Conservation (phyloP, 1,140 invertebrate species). For the Drosophila virilis region DNA sequence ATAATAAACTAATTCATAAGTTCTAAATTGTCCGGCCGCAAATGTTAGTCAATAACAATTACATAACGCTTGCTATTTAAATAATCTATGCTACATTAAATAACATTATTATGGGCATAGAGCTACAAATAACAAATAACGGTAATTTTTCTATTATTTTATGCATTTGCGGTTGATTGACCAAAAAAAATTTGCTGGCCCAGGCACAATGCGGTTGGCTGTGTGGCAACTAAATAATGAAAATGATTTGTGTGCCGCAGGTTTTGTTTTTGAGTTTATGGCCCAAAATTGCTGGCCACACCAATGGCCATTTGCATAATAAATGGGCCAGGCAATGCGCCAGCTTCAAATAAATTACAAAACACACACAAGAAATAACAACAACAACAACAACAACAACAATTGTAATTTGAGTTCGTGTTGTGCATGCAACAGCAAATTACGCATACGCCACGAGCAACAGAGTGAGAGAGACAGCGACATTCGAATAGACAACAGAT, state of each 20-base stretch:
- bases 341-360: slow-evolving; percentile 67
- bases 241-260: slow-evolving; percentile 65
- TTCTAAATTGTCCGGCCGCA: background rate
- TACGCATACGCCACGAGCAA: slow-evolving; percentile 63
- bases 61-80: background rate
- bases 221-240: slow-evolving; percentile 45
- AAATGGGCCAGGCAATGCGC: slow-evolving; percentile 59
- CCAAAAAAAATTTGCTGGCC: slow-evolving; percentile 30
- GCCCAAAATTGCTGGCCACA: slow-evolving; percentile 64
- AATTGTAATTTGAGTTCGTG: slow-evolving; percentile 29
- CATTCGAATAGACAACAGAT: slow-evolving; percentile 57
- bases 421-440: slow-evolving; percentile 58
- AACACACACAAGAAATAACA: slow-evolving; percentile 19
- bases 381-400: slow-evolving; percentile 9
- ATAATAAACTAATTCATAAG: background rate
- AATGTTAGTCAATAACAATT: background rate
- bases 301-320: slow-evolving; percentile 69
- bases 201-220: slow-evolving; percentile 23
- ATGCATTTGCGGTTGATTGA: slow-evolving; percentile 33
- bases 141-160: slow-evolving; percentile 36
- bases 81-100: background rate
- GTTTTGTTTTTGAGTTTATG: slow-evolving; percentile 59
- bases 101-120: slow-evolving; percentile 3
- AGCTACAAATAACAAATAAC: slow-evolving; percentile 14
- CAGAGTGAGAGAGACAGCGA: slow-evolving; percentile 14